These are phyloP conservation scores for Erebia aethiops DNA, from an alignment of 2,888 invertebrate species.

Conservation along the genomic window DNA sequence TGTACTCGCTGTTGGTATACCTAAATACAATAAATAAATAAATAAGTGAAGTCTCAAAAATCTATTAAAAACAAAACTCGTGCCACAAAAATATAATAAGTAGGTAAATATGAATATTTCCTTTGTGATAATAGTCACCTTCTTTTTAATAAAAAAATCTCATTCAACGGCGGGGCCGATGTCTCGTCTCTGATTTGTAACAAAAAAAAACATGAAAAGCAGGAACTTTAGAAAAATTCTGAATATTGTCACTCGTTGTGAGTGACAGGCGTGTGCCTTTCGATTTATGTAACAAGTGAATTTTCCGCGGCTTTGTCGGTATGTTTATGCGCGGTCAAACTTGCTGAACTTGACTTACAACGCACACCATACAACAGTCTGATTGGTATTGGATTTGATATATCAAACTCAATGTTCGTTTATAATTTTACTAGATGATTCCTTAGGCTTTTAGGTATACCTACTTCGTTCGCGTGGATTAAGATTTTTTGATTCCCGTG, in stretches of 20 bases:
- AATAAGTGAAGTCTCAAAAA: too few species aligned
- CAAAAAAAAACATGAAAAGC: conserved; percentile 10
- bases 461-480: too few species aligned
- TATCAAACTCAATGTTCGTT: too few species aligned
- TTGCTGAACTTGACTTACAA: conserved; percentile 38
- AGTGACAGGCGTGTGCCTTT: conserved; percentile 62
- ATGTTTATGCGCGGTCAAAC: conserved; percentile 50
- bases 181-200: conserved; percentile 25
- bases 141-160: not conserved
- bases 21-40: too few species aligned
- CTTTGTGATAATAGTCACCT: not conserved
- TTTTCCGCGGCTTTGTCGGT: conserved; percentile 49
- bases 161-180: conserved; percentile 4
- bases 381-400: too few species aligned
- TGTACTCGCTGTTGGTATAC: too few species aligned
- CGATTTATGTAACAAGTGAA: conserved; percentile 53
- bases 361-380: conserved; percentile 24
- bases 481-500: too few species aligned
- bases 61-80: too few species aligned
- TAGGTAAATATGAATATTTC: too few species aligned
- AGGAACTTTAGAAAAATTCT: conserved; percentile 26
- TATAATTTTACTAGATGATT: too few species aligned
- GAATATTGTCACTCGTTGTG: conserved; percentile 52
- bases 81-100: too few species aligned
- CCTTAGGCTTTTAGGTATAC: too few species aligned